Percentiles rank a stretch among this genome's conserved stretches.
phyloP scores from a whole-genome alignment of 2,888 invertebrate genomes.

The Proisotoma minuta region DNA sequence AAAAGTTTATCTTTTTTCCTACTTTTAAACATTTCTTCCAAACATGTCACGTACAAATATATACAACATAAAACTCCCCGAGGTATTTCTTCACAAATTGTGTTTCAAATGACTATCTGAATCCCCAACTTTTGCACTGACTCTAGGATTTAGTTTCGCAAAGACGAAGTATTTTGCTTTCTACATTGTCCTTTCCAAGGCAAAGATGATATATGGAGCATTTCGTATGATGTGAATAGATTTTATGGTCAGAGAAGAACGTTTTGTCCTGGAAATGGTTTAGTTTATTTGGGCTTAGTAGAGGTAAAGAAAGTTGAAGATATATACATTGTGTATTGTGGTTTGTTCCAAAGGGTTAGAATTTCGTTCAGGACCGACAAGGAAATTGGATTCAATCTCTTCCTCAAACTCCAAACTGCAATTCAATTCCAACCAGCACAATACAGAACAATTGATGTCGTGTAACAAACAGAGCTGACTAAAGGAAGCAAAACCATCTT shows the following conservation, averaged over 20 bases:
- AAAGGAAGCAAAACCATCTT: too few species aligned
- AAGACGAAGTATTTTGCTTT: too few species aligned
- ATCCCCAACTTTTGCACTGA: neutral
- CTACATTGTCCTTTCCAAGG: too few species aligned
- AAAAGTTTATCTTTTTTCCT: too few species aligned
- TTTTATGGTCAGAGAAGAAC: too few species aligned
- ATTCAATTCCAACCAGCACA: neutral
- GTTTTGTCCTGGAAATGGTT: too few species aligned
- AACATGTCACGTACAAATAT: slow-evolving; percentile 10
- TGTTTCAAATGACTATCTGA: slow-evolving; percentile 8
- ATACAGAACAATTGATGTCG: neutral
- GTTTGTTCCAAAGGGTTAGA: neutral
- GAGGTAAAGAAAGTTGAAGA: neutral
- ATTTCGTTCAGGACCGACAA: slow-evolving; percentile 8
- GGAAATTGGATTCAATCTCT: slow-evolving; percentile 14
- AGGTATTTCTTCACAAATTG: slow-evolving; percentile 11
- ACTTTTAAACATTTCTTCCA: slow-evolving; percentile 1
- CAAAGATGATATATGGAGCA: too few species aligned
- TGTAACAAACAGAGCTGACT: too few species aligned
- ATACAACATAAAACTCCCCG: slow-evolving; percentile 8
- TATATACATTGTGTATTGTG: neutral
- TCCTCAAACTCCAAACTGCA: neutral
- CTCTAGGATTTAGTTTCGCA: neutral
- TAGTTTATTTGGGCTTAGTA: neutral
- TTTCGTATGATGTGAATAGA: too few species aligned